Conservation (phyloP, 2,797 vertebrate species). For the Agapornis canus region DNA sequence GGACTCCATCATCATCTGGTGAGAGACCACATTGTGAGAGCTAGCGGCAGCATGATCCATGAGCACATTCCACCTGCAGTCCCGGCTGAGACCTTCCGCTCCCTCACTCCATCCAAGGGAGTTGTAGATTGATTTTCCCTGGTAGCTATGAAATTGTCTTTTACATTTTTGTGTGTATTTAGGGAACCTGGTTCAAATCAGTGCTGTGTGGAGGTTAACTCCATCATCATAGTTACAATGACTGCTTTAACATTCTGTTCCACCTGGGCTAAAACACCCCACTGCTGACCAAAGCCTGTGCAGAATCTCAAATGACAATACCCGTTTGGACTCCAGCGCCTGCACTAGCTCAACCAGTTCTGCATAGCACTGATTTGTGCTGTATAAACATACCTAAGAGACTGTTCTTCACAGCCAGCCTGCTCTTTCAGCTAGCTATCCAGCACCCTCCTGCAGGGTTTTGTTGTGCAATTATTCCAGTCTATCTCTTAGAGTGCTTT, state of each 20-base stretch:
- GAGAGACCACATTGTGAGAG: neutral
- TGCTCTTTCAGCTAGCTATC: neutral
- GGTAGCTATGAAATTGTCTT: neutral
- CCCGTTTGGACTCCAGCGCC: neutral
- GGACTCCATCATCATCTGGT: neutral
- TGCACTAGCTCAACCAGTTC: neutral
- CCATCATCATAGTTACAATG: neutral
- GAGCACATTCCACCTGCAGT: neutral
- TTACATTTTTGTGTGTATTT: neutral
- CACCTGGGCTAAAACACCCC: neutral
- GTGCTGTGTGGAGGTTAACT: neutral
- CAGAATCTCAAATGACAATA: neutral
- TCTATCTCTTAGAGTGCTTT: accelerated
- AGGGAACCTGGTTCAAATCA: neutral
- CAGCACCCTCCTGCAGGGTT: neutral
- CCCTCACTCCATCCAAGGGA: neutral
- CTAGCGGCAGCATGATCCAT: neutral
- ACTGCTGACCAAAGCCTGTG: neutral
- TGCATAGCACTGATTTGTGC: neutral
- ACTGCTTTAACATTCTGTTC: neutral
- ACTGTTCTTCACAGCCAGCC: neutral
- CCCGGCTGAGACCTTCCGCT: neutral
- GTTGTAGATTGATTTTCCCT: neutral
- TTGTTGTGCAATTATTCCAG: neutral
- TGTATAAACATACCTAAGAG: neutral